Base-by-base conservation (phyloP, 2,797 vertebrate species). In the Chromis chromis region DNA sequence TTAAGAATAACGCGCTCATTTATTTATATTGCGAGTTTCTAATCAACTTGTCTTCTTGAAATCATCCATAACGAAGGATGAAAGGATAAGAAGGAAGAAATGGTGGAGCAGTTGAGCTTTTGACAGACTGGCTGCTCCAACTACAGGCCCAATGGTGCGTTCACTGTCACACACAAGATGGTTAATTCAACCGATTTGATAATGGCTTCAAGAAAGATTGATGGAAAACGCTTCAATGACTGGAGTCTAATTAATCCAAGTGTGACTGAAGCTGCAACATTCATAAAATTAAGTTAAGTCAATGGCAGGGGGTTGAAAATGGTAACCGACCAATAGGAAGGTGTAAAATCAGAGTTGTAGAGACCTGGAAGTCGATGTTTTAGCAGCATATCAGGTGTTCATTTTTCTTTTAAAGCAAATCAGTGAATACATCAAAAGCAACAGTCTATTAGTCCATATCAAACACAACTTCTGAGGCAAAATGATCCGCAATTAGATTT, bases 1-100 rank as follows among this genome's bases (percentile, higher is more conserved):
- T 83, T 73, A 61, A 75, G 66, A n/a, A 25, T 69, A 84, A 80
- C 86, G 86, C 3, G 9, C 67, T 79, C 79, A 82, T 84, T 84
- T 83, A 82, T 84, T 85, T 60, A 83, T 74, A 82, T 74, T 68
- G 67, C 36, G 79, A 61, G 76, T 73, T 74, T 58, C n/a, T 65
- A 44, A 76, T 84, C 69, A 79, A 49, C 61, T 59, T 22, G 64
- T 79, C 76, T 63, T 77, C 42, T 31, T 65, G 76, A 63, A 67
- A 62, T 72, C 56, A 62, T 63, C 49, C 52, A 42, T 22, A 36
- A 61, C 50, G 59, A 53, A 46, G 39, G 59, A 81, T 48, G 67
- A 74, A 79, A 57, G 55, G 52, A 61, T 66, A 22, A 56, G 27
- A 42, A 9, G 19, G 70, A 74, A 59, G 57, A 67, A 33, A 61